A percentile compares a stretch with the other conserved stretches of the same genome.
phyloP scores from a whole-genome alignment of 23 tunicate genomes.

The Ascidia mentula region DNA sequence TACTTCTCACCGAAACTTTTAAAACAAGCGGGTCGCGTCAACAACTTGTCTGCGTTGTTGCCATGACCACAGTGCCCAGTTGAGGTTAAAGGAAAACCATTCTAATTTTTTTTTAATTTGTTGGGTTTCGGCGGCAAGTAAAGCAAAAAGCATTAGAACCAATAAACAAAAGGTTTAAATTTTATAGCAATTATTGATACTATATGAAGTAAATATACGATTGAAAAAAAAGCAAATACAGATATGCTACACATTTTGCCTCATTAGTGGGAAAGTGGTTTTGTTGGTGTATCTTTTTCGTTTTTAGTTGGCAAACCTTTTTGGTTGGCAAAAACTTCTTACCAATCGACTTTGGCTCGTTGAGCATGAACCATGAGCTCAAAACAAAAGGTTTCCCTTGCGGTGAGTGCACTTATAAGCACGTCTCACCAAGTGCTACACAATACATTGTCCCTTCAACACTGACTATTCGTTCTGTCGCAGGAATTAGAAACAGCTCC shows the following conservation, averaged over 20 bases:
- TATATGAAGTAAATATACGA: no score
- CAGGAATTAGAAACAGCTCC: no score
- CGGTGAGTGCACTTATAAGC: background rate
- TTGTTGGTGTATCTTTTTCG: no score
- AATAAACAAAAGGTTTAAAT: no score
- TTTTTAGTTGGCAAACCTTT: no score
- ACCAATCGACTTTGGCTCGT: constrained; percentile 11
- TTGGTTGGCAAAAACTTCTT: no score
- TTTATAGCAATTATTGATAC: no score
- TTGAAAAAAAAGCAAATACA: no score
- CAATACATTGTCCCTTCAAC: background rate
- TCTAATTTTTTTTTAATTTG: background rate
- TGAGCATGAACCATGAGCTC: constrained; percentile 3
- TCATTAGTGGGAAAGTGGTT: no score
- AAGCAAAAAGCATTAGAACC: no score
- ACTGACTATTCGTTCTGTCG: no score
- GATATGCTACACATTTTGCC: no score
- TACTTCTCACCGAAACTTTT: background rate
- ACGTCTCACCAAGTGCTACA: constrained; percentile 13
- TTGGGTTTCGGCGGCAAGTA: background rate
- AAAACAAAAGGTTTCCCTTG: background rate
- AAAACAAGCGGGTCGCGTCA: constrained; percentile 3
- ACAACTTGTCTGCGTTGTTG: constrained; percentile 2
- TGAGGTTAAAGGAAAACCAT: background rate
- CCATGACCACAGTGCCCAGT: background rate